Evolutionary conservation across 2,797 vertebrate genomes (phyloP).

Genomic region (Sebastes vulpes): DNA sequence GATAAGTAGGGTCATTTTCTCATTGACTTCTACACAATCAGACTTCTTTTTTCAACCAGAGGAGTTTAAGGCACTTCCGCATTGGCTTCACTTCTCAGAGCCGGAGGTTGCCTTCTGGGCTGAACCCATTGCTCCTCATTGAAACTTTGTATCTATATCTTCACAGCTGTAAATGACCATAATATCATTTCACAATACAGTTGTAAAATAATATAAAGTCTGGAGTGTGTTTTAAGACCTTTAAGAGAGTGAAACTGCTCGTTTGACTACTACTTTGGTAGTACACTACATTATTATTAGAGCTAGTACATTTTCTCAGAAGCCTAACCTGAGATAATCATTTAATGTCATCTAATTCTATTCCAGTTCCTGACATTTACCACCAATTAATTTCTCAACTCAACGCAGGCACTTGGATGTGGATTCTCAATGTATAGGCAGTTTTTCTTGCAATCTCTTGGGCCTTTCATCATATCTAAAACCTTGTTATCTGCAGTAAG

Average conservation of each 20-base stretch:
- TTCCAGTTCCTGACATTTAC: constrained; percentile 11
- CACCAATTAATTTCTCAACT: constrained; percentile 34
- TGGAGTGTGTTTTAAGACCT: not conserved
- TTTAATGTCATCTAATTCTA: not conserved
- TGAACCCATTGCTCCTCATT: not conserved
- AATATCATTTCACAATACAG: not conserved
- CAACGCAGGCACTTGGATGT: not conserved
- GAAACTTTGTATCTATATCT: not conserved
- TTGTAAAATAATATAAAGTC: not conserved
- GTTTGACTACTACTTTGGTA: not conserved
- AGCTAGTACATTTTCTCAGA: not conserved
- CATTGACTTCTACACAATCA: too few relatives aligned
- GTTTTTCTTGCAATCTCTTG: constrained; percentile 24
- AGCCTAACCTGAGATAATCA: constrained; percentile 1
- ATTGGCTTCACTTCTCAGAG: too few relatives aligned
- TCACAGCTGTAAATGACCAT: not conserved
- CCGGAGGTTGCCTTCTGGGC: too few relatives aligned
- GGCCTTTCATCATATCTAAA: constrained; percentile 44
- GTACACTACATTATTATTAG: not conserved
- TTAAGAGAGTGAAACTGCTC: not conserved
- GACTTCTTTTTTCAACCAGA: too few relatives aligned
- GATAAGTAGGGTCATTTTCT: too few relatives aligned
- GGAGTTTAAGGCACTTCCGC: too few relatives aligned
- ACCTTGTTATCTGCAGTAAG: constrained; percentile 35
- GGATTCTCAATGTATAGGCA: constrained; percentile 3